Evolutionary conservation across 2,113 vertebrate genomes (phyloP).

Genomic region (Leucopsar rothschildi): DNA sequence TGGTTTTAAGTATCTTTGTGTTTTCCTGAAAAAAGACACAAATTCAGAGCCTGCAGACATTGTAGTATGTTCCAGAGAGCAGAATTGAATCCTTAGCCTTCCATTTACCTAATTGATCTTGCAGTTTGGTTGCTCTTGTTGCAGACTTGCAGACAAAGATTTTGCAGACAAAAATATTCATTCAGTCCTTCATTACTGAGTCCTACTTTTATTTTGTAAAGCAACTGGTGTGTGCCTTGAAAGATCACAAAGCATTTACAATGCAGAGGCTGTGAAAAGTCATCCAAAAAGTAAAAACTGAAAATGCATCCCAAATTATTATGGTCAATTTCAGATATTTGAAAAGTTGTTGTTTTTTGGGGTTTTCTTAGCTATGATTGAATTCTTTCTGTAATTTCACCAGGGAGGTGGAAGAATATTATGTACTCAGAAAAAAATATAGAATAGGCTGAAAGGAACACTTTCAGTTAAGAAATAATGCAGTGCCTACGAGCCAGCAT

Average conservation of each 20-base stretch:
- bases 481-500: background rate
- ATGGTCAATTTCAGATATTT: background rate
- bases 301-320: background rate
- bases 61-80: background rate
- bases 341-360: background rate
- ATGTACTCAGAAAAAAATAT: background rate
- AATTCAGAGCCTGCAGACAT: background rate
- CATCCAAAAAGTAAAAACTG: background rate
- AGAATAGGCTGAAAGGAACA: slow-evolving; percentile 4
- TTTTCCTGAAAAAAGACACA: background rate
- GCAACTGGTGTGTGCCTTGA: background rate
- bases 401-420: background rate
- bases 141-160: background rate
- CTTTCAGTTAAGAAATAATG: background rate
- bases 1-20: background rate
- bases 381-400: slow-evolving; percentile 38
- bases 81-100: background rate
- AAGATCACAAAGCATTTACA: background rate
- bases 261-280: background rate
- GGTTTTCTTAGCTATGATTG: background rate
- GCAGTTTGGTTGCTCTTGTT: background rate
- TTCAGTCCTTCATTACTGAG: background rate
- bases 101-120: background rate
- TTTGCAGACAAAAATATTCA: background rate
- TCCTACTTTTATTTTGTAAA: background rate